Base-by-base conservation (phyloP, 2,113 vertebrate species). In the Saguinus imperator region DNA sequence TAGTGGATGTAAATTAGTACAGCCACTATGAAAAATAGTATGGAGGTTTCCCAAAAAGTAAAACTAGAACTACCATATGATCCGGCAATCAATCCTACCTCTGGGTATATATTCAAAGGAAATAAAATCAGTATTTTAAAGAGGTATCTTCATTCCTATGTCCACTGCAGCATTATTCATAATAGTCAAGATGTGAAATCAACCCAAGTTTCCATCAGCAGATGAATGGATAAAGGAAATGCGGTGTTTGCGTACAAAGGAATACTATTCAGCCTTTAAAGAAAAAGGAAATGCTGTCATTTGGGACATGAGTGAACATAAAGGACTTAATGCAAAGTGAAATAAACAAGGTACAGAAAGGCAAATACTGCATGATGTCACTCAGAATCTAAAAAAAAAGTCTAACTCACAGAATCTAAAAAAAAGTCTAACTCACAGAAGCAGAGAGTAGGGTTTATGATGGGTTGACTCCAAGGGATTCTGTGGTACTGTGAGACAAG, bases 401-500 rank as follows among this genome's bases (percentile, higher is more conserved):
- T 48, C 45, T 48, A 48, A 48, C 45, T 48, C 45, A 37, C 8
- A 14, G 48, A 32, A 50, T 77, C 35, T 80, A 21, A 80, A 80
- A 80, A 80, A 37, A n/a, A 23, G 35, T 37, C 68, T 72, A 21
- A 72, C 68, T 72, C 68, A 18, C 18, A 20, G n/a, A 37, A 11
- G 68, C n/a, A 72, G n/a, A 72, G n/a, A 72, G n/a, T 20, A 21
- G 1, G 3, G 2, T 10, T 2, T 11, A 29, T 29, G 32, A 72
- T 1, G 20, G 0, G 2, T 52, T 64, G 52, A 64, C 20, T 20
- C n/a, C n/a, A 4, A 17, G 6, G 43, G 18, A 8, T 43, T n/a
- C n/a, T 6, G 3, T 4, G 9, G n/a, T 70, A 20, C 68, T 20
- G 17, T 70, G 68, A 66, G 64, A 66, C 64, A 66, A 66, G 2